Conservation (phyloP, 2,797 vertebrate species). For the Chrosomus eos region DNA sequence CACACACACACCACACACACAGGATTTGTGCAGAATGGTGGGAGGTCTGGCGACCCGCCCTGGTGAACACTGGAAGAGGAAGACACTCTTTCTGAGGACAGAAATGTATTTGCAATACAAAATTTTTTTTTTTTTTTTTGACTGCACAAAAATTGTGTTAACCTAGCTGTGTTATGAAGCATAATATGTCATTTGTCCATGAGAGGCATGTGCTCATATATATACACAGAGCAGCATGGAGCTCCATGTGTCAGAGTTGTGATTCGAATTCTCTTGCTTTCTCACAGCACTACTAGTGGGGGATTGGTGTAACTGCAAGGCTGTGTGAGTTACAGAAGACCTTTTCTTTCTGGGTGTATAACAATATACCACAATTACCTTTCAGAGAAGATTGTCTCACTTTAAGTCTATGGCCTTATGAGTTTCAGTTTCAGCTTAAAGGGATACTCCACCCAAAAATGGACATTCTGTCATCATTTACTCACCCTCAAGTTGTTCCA, state of each 20-base stretch:
- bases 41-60: slow-evolving; percentile 55
- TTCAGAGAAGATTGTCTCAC: neutral
- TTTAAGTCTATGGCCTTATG: neutral
- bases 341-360: neutral
- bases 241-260: neutral
- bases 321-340: neutral
- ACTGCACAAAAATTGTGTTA: neutral
- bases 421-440: neutral
- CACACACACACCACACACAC: neutral
- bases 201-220: neutral
- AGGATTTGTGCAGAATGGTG: slow-evolving; percentile 48
- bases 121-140: too few relatives aligned
- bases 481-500: too few relatives aligned
- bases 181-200: neutral
- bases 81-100: slow-evolving; percentile 37
- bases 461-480: too few relatives aligned
- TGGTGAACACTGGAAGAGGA: slow-evolving; percentile 35
- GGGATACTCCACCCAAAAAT: too few relatives aligned
- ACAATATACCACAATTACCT: neutral
- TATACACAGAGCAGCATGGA: neutral
- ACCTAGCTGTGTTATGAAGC: too few relatives aligned
- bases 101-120: neutral
- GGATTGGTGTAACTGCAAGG: slow-evolving; percentile 33
- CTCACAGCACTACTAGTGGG: slow-evolving; percentile 50
- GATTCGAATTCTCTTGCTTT: slow-evolving; percentile 31